These are phyloP conservation scores for Australoheros facetus DNA, from an alignment of 2,797 vertebrate genomes.

Conservation along the genomic window DNA sequence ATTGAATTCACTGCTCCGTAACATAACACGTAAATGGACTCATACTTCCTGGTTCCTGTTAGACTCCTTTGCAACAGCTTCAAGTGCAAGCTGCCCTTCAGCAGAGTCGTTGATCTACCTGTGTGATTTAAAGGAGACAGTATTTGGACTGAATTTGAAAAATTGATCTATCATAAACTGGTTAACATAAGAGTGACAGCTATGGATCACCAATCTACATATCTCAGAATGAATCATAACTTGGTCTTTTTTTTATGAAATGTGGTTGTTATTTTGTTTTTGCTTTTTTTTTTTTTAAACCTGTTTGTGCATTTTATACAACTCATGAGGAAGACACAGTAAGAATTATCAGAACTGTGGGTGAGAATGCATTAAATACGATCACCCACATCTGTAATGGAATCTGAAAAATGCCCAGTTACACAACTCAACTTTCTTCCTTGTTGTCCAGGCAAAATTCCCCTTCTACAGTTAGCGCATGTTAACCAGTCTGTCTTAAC, in stretches of 20 bases:
- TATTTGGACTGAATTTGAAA: neutral
- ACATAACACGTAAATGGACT: too few species aligned
- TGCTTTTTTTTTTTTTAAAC: neutral
- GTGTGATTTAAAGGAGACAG: neutral
- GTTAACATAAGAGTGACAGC: neutral
- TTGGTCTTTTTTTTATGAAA: neutral
- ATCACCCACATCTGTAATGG: neutral
- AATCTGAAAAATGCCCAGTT: slow-evolving; percentile 26
- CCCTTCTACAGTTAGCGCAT: slow-evolving; percentile 14
- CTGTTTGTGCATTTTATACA: too few species aligned
- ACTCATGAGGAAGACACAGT: neutral
- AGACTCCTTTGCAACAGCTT: neutral
- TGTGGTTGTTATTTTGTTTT: too few species aligned
- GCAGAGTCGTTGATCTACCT: neutral
- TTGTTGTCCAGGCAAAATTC: slow-evolving; percentile 26
- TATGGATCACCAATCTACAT: neutral
- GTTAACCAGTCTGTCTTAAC: slow-evolving; percentile 12
- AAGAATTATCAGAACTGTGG: neutral
- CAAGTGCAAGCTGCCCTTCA: neutral
- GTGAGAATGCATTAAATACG: slow-evolving; percentile 19
- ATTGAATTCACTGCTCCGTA: neutral
- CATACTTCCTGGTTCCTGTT: neutral
- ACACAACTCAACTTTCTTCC: slow-evolving; percentile 34
- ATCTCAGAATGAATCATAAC: neutral
- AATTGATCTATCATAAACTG: neutral